Evolutionary conservation across 2,888 invertebrate species (phyloP).

Genomic region (Chloromyia formosa): DNA sequence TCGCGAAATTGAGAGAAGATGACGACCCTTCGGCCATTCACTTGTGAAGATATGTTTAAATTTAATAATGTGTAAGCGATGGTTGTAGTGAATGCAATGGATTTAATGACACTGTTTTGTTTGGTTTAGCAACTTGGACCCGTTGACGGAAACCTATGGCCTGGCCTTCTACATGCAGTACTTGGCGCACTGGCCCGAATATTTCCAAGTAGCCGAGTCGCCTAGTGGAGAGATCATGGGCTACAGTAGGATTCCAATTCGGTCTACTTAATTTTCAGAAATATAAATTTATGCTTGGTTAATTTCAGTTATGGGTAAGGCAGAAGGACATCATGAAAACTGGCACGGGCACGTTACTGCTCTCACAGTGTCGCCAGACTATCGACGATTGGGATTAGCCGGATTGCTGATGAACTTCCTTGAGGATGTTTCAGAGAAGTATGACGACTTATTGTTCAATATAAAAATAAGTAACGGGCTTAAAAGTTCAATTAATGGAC

Average conservation of each 20-base stretch:
- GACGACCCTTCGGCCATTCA: constrained; percentile 93
- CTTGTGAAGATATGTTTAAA: constrained; percentile 92
- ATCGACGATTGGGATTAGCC: constrained; percentile 90
- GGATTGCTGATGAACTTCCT: constrained; percentile 92
- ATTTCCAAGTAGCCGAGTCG: constrained; percentile 96
- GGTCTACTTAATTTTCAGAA: neutral
- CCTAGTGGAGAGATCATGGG: constrained; percentile 98
- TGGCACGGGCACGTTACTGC: constrained; percentile 99
- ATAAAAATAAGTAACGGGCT: too few species aligned
- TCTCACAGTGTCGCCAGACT: constrained; percentile 94
- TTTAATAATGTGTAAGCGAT: constrained; percentile 88
- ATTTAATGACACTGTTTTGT: constrained; percentile 44
- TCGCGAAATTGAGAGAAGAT: constrained; percentile 66
- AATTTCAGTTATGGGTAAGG: constrained; percentile 95
- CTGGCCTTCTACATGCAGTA: constrained; percentile 97
- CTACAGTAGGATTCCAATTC: constrained; percentile 79
- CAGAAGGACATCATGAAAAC: constrained; percentile 93
- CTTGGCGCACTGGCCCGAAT: constrained; percentile 98
- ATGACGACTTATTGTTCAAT: too few species aligned
- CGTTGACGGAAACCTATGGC: constrained; percentile 96
- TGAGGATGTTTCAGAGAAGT: constrained; percentile 97
- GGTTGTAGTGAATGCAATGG: neutral
- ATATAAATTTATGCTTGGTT: neutral
- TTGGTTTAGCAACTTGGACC: constrained; percentile 88
- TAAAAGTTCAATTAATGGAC: too few species aligned